Base-by-base conservation (phyloP, 2,797 vertebrate species). In the Holocentrus rufus region DNA sequence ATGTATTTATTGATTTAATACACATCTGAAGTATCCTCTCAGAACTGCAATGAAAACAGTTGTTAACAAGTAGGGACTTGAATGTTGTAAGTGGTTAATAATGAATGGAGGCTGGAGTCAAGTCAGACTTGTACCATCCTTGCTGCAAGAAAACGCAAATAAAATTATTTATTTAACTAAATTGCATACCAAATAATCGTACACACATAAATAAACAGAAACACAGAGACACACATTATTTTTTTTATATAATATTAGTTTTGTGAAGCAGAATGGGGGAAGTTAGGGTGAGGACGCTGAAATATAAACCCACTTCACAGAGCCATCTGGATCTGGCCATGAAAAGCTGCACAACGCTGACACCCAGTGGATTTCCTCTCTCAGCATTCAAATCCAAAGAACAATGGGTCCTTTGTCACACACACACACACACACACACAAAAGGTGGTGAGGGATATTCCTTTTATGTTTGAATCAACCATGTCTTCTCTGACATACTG, bases 371-470 rank as follows among this genome's bases (percentile, higher is more conserved):
- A 71, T 86, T 67, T 85, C 23, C 56, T 47, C 1, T n/a, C 63
- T 13, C 31, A 71, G 2, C 66, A 30, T 62, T n/a, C 18, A 14
- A n/a, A 39, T 14, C 7, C 22, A 50, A 11, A 76, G 80, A 88
- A 91, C 89, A 91, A 89, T 67, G 56, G 65, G 17, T 67, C 73
- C 81, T 88, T 91, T 91, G 89, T 90, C 62, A 66, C 25, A 6
- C 8, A 36, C 47, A 25, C 25, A 27, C 25, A 27, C 25, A 27
- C 25, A 27, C 25, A 27, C 25, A 27, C 25, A 27, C 25, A 27
- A 27, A 27, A 27, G 4, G 25, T 27, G 25, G 25, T 27, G 25
- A 27, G 25, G 25, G 2, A 27, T 27, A 27, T 27, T 27, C 25
- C 25, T 27, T 27, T 27, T 27, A 27, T 27, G 25, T 27, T 27